A percentile compares a stretch with the other conserved stretches of the same genome.
These are phyloP conservation scores for Eilema sororculum DNA, from an alignment of 2,888 invertebrate genomes.

Conservation along the genomic window DNA sequence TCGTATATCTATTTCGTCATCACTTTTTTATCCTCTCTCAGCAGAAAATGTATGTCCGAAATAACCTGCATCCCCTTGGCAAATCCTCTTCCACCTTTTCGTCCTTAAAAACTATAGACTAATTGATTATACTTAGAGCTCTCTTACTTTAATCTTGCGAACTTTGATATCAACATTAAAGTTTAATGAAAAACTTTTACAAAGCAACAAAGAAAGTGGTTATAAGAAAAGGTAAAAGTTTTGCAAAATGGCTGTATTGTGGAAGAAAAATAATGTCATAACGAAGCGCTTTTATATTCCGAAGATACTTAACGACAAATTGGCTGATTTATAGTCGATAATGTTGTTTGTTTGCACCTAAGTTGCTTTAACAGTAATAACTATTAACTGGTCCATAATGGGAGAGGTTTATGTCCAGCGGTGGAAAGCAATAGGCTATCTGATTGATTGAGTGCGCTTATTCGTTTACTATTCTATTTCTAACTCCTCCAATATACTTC, in stretches of 20 bases:
- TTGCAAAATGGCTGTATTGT: background rate
- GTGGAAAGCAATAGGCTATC: no score
- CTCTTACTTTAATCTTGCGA: background rate
- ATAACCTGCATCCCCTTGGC: no score
- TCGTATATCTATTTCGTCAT: no score
- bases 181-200: background rate
- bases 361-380: background rate
- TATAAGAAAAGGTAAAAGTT: background rate
- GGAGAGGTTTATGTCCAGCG: no score
- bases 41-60: no score
- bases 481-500: no score
- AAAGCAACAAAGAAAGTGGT: background rate
- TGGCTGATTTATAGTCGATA: constrained; percentile 4
- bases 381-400: background rate
- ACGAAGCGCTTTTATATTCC: background rate
- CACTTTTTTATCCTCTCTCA: background rate
- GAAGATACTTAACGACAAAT: background rate
- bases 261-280: background rate
- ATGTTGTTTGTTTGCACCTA: background rate
- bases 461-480: no score
- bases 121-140: background rate
- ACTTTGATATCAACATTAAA: background rate
- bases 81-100: no score
- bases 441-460: no score
- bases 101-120: background rate